Conservation (phyloP, 2,888 invertebrate species). For the Alloscopus bannaensis region DNA sequence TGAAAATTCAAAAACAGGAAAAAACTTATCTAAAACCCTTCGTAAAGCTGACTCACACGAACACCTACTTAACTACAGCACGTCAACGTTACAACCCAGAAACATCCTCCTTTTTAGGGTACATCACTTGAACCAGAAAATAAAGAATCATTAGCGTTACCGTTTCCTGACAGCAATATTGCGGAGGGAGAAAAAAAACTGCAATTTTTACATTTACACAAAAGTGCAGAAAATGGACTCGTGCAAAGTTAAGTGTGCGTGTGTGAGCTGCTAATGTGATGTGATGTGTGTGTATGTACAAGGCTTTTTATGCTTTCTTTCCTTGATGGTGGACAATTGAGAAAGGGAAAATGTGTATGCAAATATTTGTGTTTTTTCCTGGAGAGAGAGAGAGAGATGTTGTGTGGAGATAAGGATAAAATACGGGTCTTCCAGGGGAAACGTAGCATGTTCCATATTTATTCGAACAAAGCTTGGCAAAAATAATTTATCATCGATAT, state of each 20-base stretch:
- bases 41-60: too few species aligned
- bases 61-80: too few species aligned
- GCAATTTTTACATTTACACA: too few species aligned
- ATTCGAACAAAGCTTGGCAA: constrained; percentile 37
- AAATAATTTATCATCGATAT: constrained; percentile 61
- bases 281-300: too few species aligned
- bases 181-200: too few species aligned
- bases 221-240: constrained; percentile 11
- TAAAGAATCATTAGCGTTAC: too few species aligned
- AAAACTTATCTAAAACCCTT: too few species aligned
- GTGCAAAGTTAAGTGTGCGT: background rate
- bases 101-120: too few species aligned
- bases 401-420: background rate
- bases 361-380: constrained; percentile 1
- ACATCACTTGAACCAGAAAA: too few species aligned
- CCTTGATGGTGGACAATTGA: constrained; percentile 27
- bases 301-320: constrained; percentile 28
- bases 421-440: background rate
- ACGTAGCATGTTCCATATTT: constrained; percentile 23
- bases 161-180: background rate
- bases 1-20: too few species aligned
- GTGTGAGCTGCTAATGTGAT: constrained; percentile 23
- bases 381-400: constrained; percentile 29
- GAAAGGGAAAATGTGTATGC: constrained; percentile 9
- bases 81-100: too few species aligned